phyloP scores from a whole-genome alignment of 2,888 invertebrate genomes.

The Seira ritae region DNA sequence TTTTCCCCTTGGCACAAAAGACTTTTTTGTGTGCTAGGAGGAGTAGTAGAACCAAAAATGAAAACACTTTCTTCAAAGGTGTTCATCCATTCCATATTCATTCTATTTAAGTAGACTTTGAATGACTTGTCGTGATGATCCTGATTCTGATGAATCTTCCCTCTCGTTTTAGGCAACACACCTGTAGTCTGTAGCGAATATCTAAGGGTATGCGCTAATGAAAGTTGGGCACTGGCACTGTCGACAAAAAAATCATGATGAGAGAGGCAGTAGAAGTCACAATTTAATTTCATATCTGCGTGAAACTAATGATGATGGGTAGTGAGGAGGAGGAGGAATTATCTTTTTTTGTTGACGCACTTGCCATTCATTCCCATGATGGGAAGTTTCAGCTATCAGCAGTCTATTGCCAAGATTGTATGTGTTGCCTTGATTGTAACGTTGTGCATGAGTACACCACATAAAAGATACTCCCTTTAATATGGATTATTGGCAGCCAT shows the following conservation, averaged over 20 bases:
- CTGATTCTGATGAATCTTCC: neutral
- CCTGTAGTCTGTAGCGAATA: too few species aligned
- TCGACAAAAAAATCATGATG: neutral
- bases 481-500: slow-evolving; percentile 44
- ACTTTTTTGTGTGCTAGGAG: neutral
- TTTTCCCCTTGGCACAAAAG: slow-evolving; percentile 9
- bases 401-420: slow-evolving; percentile 41
- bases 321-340: slow-evolving; percentile 47
- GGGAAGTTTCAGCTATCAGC: too few species aligned
- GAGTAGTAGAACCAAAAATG: neutral
- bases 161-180: neutral
- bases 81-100: neutral
- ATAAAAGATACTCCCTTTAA: slow-evolving; percentile 7
- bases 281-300: neutral
- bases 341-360: slow-evolving; percentile 34
- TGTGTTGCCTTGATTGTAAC: slow-evolving; percentile 55
- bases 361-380: slow-evolving; percentile 29
- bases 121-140: slow-evolving; percentile 11
- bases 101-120: neutral
- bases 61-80: slow-evolving; percentile 11
- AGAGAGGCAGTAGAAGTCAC: neutral
- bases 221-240: neutral
- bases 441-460: slow-evolving; percentile 37
- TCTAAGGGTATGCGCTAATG: neutral
- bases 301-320: slow-evolving; percentile 21